phyloP scores from a whole-genome alignment of 2,797 vertebrate species.

The Scolopax rusticola region DNA sequence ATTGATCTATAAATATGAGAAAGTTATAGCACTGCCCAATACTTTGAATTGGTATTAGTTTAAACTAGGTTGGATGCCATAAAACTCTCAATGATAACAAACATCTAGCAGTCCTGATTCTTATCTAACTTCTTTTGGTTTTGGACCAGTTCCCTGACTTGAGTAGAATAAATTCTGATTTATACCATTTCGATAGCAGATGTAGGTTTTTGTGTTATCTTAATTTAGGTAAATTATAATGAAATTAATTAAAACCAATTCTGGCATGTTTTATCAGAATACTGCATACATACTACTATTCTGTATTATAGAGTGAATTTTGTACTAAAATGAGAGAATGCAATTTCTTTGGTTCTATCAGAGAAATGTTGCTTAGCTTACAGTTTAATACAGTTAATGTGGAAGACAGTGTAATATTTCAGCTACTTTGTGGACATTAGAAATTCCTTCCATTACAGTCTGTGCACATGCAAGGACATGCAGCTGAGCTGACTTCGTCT shows the following conservation, averaged over 20 bases:
- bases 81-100: not conserved
- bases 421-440: not conserved
- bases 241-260: not conserved
- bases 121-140: not conserved
- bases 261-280: not conserved
- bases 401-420: not conserved
- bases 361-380: not conserved
- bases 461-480: not conserved
- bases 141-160: not conserved
- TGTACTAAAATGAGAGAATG: not conserved
- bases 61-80: not conserved
- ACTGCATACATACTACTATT: not conserved
- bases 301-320: not conserved
- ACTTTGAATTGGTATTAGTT: not conserved
- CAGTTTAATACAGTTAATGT: not conserved
- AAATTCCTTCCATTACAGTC: not conserved
- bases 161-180: not conserved
- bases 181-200: not conserved
- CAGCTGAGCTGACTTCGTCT: not conserved
- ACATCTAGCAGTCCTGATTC: not conserved
- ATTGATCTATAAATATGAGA: not conserved
- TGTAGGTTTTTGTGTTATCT: not conserved
- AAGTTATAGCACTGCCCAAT: not conserved
- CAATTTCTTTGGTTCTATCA: not conserved
- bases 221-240: not conserved